phyloP scores from a whole-genome alignment of 2,888 invertebrate species.

The Globia sparganii region DNA sequence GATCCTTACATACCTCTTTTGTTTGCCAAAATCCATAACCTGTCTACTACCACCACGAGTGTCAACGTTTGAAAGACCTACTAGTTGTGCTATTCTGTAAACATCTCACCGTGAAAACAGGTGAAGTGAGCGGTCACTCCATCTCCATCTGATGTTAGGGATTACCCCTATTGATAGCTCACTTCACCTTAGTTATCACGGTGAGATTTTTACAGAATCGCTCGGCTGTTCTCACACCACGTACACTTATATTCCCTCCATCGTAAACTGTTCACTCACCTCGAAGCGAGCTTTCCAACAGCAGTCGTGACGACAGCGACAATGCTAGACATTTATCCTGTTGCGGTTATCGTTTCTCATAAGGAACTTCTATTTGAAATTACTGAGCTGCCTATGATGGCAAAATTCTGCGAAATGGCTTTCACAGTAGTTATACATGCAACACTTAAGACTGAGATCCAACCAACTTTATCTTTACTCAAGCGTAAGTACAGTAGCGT shows the following conservation, averaged over 20 bases:
- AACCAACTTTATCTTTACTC: neutral
- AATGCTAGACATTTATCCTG: conserved; percentile 20
- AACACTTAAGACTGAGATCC: neutral
- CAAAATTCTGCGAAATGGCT: neutral
- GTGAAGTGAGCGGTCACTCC: too few relatives aligned
- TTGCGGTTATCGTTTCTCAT: conserved; percentile 11
- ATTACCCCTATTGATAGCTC: too few relatives aligned
- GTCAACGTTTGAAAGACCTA: neutral
- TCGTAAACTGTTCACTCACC: conserved; percentile 3
- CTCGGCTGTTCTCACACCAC: too few relatives aligned
- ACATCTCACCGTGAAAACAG: too few relatives aligned
- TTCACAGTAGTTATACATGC: neutral
- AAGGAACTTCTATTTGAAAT: conserved; percentile 5
- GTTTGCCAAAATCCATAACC: neutral
- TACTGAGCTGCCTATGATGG: neutral
- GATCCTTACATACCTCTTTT: neutral
- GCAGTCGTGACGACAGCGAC: neutral
- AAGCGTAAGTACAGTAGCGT: neutral
- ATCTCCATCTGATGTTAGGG: too few relatives aligned
- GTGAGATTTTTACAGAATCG: too few relatives aligned
- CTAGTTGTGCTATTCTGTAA: too few relatives aligned
- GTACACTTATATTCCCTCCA: neutral
- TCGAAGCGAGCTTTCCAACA: neutral
- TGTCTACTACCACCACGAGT: neutral
- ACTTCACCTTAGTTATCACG: too few relatives aligned